A percentile compares a stretch with the other conserved stretches of the same genome.
These are phyloP conservation scores for Choreutis nemorana DNA, from an alignment of 2,888 invertebrate species.

Conservation along the genomic window DNA sequence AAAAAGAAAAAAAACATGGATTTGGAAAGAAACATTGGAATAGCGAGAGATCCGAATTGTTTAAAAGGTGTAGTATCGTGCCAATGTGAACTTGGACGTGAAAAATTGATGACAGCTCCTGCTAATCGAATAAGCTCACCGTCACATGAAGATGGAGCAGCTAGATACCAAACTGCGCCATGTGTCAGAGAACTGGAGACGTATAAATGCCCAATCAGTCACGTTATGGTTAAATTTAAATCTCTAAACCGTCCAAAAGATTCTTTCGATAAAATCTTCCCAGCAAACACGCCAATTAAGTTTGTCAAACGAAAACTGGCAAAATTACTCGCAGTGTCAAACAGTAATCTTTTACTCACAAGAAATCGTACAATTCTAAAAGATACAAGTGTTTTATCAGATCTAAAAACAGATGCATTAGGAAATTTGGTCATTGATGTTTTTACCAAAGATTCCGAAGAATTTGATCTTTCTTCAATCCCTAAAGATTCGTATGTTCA, in stretches of 20 bases:
- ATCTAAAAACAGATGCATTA: constrained; percentile 40
- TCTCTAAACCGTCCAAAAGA: constrained; percentile 43
- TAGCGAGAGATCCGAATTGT: constrained; percentile 28
- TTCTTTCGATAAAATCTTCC: constrained; percentile 51
- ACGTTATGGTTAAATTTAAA: constrained; percentile 44
- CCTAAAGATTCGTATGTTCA: constrained; percentile 50
- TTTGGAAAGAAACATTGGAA: constrained; percentile 23
- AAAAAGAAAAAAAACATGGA: too few relatives aligned
- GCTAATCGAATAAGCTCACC: constrained; percentile 25
- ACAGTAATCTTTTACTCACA: constrained; percentile 41
- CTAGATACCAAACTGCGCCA: constrained; percentile 41
- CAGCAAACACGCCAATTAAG: constrained; percentile 45
- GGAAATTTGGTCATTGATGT: constrained; percentile 51
- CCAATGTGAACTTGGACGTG: constrained; percentile 53
- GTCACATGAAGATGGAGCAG: constrained; percentile 25
- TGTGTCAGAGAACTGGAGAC: constrained; percentile 35
- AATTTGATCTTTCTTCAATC: constrained; percentile 41
- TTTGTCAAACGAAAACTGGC: constrained; percentile 50
- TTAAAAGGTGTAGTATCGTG: constrained; percentile 32
- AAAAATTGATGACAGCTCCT: constrained; percentile 51
- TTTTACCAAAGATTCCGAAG: constrained; percentile 47
- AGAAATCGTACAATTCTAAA: constrained; percentile 51
- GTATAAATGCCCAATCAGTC: constrained; percentile 47
- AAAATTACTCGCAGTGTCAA: constrained; percentile 41
- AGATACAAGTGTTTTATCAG: constrained; percentile 38